These are phyloP conservation scores for Thaleichthys pacificus DNA, from an alignment of 2,797 vertebrate genomes.

Conservation along the genomic window DNA sequence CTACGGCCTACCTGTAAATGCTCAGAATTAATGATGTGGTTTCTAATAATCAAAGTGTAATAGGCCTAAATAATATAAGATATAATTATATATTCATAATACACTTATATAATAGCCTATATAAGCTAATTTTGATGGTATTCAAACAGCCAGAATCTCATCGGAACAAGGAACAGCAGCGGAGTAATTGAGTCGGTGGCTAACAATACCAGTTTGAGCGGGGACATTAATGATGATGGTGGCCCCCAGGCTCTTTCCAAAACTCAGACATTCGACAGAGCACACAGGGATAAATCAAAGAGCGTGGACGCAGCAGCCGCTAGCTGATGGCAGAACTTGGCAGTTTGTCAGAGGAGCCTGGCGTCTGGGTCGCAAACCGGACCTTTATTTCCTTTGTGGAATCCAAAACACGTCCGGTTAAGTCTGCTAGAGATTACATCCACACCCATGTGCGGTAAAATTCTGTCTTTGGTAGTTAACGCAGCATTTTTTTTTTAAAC, in stretches of 20 bases:
- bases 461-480: neutral
- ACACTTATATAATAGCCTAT: too few species aligned
- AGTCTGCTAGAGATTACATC: too few species aligned
- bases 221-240: conserved; percentile 64
- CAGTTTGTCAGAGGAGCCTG: conserved; percentile 47
- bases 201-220: conserved; percentile 46
- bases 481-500: neutral
- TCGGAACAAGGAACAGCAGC: conserved; percentile 29
- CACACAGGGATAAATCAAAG: conserved; percentile 66
- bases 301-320: conserved; percentile 48
- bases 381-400: conserved; percentile 23
- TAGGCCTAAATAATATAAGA: too few species aligned
- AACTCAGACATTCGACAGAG: conserved; percentile 55
- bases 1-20: too few species aligned
- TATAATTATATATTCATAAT: too few species aligned
- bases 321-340: conserved; percentile 32
- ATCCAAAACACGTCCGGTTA: conserved; percentile 18
- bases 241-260: conserved; percentile 67
- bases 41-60: too few species aligned
- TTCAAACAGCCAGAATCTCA: too few species aligned
- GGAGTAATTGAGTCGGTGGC: conserved; percentile 25
- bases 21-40: too few species aligned
- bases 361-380: conserved; percentile 42
- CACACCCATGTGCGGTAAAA: too few species aligned
- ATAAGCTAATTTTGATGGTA: too few species aligned